Conservation (phyloP, 2,888 invertebrate genomes). For the Drosophila eohydei region DNA sequence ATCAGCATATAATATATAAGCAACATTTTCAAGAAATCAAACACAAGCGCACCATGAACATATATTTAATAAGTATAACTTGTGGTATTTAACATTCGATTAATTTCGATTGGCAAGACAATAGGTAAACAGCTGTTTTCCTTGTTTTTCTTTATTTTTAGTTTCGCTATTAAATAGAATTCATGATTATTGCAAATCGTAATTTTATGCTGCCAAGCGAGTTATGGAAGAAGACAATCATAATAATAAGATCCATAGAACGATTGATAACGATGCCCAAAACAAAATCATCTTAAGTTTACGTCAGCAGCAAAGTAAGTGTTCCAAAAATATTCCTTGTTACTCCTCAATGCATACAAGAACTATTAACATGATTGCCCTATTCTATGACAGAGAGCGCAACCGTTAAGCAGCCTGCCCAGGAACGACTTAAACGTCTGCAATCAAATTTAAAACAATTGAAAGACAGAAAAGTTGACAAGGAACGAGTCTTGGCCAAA, state of each 20-base stretch:
- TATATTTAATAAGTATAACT: background rate
- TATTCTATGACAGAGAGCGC: background rate
- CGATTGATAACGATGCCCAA: background rate
- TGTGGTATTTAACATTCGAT: background rate
- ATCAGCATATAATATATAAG: too few species aligned
- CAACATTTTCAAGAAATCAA: background rate
- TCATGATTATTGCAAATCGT: background rate
- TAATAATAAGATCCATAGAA: background rate
- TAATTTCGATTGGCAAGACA: background rate
- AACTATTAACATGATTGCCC: background rate
- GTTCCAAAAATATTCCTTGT: background rate
- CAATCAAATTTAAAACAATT: background rate
- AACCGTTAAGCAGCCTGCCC: background rate
- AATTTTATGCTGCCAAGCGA: background rate
- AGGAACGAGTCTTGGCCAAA: background rate
- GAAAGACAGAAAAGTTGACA: background rate
- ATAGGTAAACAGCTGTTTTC: constrained; percentile 8
- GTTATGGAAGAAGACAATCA: constrained; percentile 8
- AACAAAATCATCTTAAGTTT: background rate
- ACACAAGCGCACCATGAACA: background rate
- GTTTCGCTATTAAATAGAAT: background rate
- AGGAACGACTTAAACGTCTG: constrained; percentile 11
- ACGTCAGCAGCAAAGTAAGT: constrained; percentile 5
- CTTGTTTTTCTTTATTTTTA: background rate
- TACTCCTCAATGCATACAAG: background rate